Evolutionary conservation across 1,140 invertebrate genomes (phyloP), one percentile per base, ranked within the genome.

Genomic region (Bombus turneri): DNA sequence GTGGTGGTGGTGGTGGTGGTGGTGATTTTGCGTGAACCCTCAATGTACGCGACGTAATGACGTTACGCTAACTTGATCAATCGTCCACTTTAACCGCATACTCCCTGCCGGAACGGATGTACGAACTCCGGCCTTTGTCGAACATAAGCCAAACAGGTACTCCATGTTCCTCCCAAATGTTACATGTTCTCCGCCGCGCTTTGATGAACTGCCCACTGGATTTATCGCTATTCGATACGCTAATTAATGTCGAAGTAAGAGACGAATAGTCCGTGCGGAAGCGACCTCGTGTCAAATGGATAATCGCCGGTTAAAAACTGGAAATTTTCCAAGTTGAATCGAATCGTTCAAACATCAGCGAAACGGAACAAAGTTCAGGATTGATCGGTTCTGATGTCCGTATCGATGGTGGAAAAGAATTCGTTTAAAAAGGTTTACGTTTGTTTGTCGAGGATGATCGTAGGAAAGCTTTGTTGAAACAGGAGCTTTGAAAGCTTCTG

Each of bases 41-140:
- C 91, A 71, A 85, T 88, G 85, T 87, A 86, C 84, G 84, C 69
- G 76, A 87, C 81, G 88, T 91, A 93, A 93, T 86, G 88, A 92
- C 91, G 91, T 93, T 92, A 92, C 87, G 86, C 83, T 93, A 93
- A 92, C 92, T 93, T 86, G 92, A 93, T 93, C 91, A 92, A 92
- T 91, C 88, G 91, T 88, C 88, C 87, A 91, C 91, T 91, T 84
- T 86, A 88, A 84, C 82, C 76, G 28, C 57, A 53, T 53, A 80
- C 68, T 71, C 53, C 68, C 62, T n/a, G 39, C 39, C 47, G 43
- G 22, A 41, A 75, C 82, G 80, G 74, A 81, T 72, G 80, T 69
- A 83, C 88, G 83, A 68, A 78, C 81, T 69, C 31, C 37, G 57
- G 59, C 43, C 69, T 78, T 88, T 91, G 91, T 91, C 90, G 84